Base-by-base conservation (phyloP, 1,140 invertebrate species). In the Delia radicum region DNA sequence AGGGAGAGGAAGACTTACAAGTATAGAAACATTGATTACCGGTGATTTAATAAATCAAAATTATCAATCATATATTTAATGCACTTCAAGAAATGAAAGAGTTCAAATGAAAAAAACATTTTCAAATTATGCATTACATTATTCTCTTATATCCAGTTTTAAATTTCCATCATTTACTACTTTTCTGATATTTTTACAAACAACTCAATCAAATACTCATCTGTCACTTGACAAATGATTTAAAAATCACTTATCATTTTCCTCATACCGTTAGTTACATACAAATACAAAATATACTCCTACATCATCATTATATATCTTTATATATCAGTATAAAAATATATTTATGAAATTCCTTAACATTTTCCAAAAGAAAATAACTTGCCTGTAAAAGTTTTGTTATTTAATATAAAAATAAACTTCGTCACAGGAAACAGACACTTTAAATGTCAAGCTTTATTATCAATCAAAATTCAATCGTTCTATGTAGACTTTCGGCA, bases 391-490 rank as follows among this genome's bases (percentile, higher is more conserved):
- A n/a, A n/a, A n/a, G n/a, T n/a, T n/a, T n/a, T n/a, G n/a, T n/a
- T n/a, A n/a, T n/a, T n/a, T n/a, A n/a, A n/a, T n/a, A n/a, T n/a
- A n/a, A n/a, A n/a, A n/a, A n/a, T n/a, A 65, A 29, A 73, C n/a
- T 72, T 15, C 42, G 3, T 28, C 78, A 75, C 80, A 55, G 82
- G 82, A 84, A 84, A 84, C 82, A 84, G 82, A 84, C 82, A 84
- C 82, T 83, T 84, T 84, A 84, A 84, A 84, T 79, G 82, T 72
- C 82, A 80, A 82, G 82, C 82, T 81, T 84, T 84, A 84, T 84
- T 84, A 82, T 84, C 82, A 84, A 84, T 84, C 82, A 84, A 84
- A 84, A 84, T 81, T 84, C 82, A 84, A 84, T 84, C 81, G 82
- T 79, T 80, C 33, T 69, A 24, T 12, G n/a, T n/a, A n/a, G n/a